These are phyloP conservation scores for Andrena chrysosceles DNA, from an alignment of 2,888 invertebrate genomes.

Conservation along the genomic window DNA sequence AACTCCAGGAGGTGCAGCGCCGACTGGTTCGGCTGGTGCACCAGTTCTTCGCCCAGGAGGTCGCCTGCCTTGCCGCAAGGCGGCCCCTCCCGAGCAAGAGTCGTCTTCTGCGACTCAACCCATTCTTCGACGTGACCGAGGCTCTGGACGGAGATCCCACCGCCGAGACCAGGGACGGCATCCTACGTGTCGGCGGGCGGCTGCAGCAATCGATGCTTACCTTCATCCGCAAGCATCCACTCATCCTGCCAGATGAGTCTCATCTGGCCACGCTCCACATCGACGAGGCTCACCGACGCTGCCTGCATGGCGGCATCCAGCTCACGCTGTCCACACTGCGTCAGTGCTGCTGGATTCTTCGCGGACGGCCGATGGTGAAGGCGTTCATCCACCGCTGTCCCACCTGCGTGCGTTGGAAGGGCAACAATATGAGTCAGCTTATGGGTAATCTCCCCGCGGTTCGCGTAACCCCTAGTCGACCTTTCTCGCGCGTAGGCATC, in stretches of 20 bases:
- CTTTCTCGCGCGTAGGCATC: neutral
- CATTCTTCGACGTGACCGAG: neutral
- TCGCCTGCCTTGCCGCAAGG: fast-evolving
- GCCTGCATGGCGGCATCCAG: neutral
- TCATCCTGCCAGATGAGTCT: neutral
- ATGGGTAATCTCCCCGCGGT: neutral
- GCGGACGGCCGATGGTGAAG: neutral
- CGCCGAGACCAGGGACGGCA: no score
- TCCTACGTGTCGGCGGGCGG: neutral
- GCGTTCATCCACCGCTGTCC: neutral
- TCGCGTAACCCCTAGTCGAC: neutral
- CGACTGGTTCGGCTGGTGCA: no score
- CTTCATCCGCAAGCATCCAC: neutral
- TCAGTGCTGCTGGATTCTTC: neutral
- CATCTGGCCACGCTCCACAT: neutral
- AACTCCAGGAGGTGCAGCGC: no score
- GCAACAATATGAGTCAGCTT: neutral
- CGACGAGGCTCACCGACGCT: neutral
- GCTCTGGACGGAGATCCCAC: no score
- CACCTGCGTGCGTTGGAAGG: neutral
- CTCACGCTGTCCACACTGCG: neutral
- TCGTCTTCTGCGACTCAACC: fast-evolving
- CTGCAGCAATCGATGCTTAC: fast-evolving
- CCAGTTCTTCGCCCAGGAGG: no score
- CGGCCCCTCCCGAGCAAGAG: fast-evolving